Conservation (phyloP, 2,113 vertebrate species). For the Prunella fulvescens region DNA sequence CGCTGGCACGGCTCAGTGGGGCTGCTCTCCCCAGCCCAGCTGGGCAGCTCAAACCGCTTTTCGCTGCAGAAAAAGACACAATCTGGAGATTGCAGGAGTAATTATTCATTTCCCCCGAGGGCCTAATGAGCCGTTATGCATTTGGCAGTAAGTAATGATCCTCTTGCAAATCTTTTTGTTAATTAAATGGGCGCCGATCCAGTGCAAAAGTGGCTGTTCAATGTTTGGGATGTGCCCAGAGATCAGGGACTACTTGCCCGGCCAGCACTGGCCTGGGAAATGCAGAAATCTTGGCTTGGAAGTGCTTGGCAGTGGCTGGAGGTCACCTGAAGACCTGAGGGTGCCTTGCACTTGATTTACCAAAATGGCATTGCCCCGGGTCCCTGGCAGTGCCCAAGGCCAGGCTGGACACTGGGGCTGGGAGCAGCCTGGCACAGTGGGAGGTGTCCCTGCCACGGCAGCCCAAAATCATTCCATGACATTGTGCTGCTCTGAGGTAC, state of each 20-base stretch:
- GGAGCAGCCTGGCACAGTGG: background rate
- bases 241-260: background rate
- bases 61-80: background rate
- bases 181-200: conserved; percentile 34
- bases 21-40: background rate
- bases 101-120: background rate
- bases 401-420: background rate
- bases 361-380: background rate
- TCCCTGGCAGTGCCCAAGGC: background rate
- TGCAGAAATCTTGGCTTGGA: background rate
- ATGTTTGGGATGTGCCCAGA: background rate
- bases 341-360: background rate
- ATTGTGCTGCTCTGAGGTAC: background rate
- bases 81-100: background rate
- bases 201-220: background rate
- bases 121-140: background rate
- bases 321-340: background rate
- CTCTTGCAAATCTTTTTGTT: conserved; percentile 11
- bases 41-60: background rate
- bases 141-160: background rate
- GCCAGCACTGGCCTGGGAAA: background rate
- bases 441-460: background rate
- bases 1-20: accelerated
- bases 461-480: background rate
- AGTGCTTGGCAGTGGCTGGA: background rate